A percentile compares a stretch with the other conserved stretches of the same genome.
Conservation (phyloP, 2,797 vertebrate species). For the Agapornis canus region DNA sequence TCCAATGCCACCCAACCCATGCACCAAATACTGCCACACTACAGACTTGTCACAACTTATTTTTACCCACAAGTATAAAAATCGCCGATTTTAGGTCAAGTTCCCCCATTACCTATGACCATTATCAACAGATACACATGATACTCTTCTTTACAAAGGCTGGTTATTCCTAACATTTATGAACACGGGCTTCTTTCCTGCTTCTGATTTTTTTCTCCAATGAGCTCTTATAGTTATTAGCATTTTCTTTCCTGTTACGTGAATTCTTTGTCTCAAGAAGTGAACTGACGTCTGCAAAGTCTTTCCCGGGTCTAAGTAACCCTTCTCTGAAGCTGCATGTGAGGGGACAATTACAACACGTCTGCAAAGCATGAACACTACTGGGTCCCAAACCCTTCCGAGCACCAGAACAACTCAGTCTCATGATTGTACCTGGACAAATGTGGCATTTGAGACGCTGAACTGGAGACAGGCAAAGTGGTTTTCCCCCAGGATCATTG, state of each 20-base stretch:
- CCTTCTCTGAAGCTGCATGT: not conserved
- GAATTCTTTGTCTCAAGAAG: constrained; percentile 60
- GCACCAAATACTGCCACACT: not conserved
- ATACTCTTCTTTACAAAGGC: constrained; percentile 25
- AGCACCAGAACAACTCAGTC: not conserved
- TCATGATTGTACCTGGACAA: not conserved
- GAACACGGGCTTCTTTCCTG: constrained; percentile 2
- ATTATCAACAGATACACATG: not conserved
- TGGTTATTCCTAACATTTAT: not conserved
- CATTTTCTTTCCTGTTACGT: not conserved
- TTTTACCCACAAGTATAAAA: not conserved
- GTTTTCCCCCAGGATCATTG: not conserved
- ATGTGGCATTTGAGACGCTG: not conserved
- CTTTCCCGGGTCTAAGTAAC: not conserved
- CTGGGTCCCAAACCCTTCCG: not conserved
- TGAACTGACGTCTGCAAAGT: constrained; percentile 22
- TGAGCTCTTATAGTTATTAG: constrained; percentile 37
- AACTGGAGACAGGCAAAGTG: not conserved
- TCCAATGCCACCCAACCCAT: not conserved
- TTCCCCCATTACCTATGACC: not conserved
- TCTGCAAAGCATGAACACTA: not conserved
- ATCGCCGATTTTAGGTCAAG: not conserved
- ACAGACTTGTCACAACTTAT: not conserved
- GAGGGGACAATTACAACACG: not conserved
- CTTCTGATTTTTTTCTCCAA: not conserved